phyloP scores from a whole-genome alignment of 2,888 invertebrate genomes.

The Troglohyphantes excavatus region DNA sequence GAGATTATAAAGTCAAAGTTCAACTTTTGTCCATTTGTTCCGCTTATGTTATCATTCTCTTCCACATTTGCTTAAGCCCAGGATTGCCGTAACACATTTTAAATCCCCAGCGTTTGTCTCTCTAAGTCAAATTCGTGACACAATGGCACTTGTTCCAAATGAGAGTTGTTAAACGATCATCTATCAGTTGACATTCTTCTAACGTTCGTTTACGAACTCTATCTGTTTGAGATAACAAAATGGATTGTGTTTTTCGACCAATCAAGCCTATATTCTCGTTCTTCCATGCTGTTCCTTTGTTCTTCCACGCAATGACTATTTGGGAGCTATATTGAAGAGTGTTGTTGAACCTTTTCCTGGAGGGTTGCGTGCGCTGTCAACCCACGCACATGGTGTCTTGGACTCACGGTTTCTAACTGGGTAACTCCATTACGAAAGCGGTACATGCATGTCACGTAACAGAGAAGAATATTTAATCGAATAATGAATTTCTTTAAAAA shows the following conservation, averaged over 20 bases:
- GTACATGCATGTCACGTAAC: neutral
- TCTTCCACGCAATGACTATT: slow-evolving; percentile 38
- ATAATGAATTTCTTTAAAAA: neutral
- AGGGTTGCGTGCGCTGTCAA: slow-evolving; percentile 34
- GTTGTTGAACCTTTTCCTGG: slow-evolving; percentile 61
- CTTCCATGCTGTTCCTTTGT: slow-evolving; percentile 47
- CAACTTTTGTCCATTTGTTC: neutral
- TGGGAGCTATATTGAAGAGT: slow-evolving; percentile 27
- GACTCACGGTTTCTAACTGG: slow-evolving; percentile 30
- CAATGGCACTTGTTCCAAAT: slow-evolving; percentile 1
- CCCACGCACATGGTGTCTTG: slow-evolving; percentile 24
- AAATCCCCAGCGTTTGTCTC: neutral
- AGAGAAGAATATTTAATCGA: slow-evolving; percentile 5
- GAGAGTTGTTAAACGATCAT: neutral
- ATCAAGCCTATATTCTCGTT: slow-evolving; percentile 38
- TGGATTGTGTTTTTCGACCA: slow-evolving; percentile 22
- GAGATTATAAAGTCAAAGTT: neutral
- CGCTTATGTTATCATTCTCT: slow-evolving; percentile 1
- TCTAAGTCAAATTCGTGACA: neutral
- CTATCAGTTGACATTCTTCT: slow-evolving; percentile 3
- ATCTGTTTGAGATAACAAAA: slow-evolving; percentile 15
- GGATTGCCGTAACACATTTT: neutral
- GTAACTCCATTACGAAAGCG: slow-evolving; percentile 27
- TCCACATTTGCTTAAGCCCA: neutral
- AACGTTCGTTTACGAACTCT: slow-evolving; percentile 16